These are phyloP conservation scores for Drosophila varians DNA, from an alignment of 1,140 invertebrate genomes.

Conservation along the genomic window DNA sequence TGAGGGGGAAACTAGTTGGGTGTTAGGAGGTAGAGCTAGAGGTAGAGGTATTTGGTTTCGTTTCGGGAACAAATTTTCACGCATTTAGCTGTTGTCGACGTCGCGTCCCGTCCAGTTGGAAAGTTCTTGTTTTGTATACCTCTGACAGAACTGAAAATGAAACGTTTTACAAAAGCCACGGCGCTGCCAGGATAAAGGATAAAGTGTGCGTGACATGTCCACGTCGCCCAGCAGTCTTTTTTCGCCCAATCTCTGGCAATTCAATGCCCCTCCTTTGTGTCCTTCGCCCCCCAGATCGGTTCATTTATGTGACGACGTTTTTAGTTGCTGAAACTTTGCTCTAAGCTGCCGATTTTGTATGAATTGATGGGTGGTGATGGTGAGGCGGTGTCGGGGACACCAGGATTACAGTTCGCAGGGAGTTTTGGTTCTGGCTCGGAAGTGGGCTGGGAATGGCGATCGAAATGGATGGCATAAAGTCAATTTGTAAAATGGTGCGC, in stretches of 20 bases:
- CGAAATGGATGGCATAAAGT: slow-evolving; percentile 53
- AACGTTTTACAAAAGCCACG: slow-evolving; percentile 53
- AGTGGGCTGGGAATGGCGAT: slow-evolving; percentile 14
- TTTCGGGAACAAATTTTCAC: slow-evolving; percentile 39
- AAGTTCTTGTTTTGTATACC: slow-evolving; percentile 41
- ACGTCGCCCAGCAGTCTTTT: neutral
- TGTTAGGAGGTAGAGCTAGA: neutral
- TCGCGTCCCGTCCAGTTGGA: slow-evolving; percentile 2
- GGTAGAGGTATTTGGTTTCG: neutral
- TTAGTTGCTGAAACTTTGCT: slow-evolving; percentile 66
- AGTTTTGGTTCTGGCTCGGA: neutral
- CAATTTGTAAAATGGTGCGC: slow-evolving; percentile 50
- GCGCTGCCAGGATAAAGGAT: slow-evolving; percentile 56
- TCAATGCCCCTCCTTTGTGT: neutral
- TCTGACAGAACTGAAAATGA: slow-evolving; percentile 69
- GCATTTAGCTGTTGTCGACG: slow-evolving; percentile 65
- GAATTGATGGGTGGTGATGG: slow-evolving; percentile 40
- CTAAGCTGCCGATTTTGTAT: slow-evolving; percentile 47
- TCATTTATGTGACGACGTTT: slow-evolving; percentile 68
- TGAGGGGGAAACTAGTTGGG: neutral
- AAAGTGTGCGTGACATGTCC: slow-evolving; percentile 74
- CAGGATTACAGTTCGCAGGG: slow-evolving; percentile 12
- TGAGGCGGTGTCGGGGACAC: slow-evolving; percentile 2
- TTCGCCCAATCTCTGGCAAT: neutral
- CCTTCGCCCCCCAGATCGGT: slow-evolving; percentile 27